Base-by-base conservation (phyloP, 2,888 invertebrate genomes). In the Lagria hirta region DNA sequence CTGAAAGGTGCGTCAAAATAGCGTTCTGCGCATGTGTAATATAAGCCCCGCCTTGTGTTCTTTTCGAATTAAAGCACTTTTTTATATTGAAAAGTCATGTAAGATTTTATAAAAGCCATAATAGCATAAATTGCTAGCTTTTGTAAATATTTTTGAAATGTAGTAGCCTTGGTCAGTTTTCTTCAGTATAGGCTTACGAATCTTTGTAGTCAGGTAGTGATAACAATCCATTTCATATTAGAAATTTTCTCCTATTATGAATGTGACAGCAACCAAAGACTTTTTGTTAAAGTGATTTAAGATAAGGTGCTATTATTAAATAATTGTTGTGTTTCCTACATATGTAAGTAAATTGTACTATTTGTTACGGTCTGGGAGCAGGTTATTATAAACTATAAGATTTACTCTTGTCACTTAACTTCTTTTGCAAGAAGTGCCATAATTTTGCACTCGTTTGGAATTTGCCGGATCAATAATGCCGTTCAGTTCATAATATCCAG, bases 271-370 rank as follows among this genome's bases (percentile, higher is more conserved):
- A 57, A 59, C 57, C 57, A 59, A 59, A 57, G 59, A 57, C 54
- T 48, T 57, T 57, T 52, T 51, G 44, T 50, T 56, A 26, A 56
- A 52, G 57, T 59, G 57, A 58, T 59, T 56, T 29, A 46, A 56
- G 46, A 48, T 55, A 57, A 59, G 59, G 57, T 59, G 59, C 59
- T 59, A 57, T 50, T 52, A 52, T 26, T 48, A 44, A 51, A 23
- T 23, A 27, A 23, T 26, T 23, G 35, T 29, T 26, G 26, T 12
- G 26, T 26, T 43, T 35, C 29, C 34, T 28, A 23, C 16, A 22
- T 40, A 14, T 28, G 11, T 22, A 29, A 20, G 16, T 34, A 16
- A 29, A 15, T 33, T 32, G 20, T 14, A 29, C 13, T n/a, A 18
- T n/a, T n/a, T 26, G 15, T 26, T 16, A 27, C 17, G 42, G 34